These are phyloP conservation scores for Chaetophractus vellerosus DNA, from an alignment of 2,797 vertebrate species.

Conservation along the genomic window DNA sequence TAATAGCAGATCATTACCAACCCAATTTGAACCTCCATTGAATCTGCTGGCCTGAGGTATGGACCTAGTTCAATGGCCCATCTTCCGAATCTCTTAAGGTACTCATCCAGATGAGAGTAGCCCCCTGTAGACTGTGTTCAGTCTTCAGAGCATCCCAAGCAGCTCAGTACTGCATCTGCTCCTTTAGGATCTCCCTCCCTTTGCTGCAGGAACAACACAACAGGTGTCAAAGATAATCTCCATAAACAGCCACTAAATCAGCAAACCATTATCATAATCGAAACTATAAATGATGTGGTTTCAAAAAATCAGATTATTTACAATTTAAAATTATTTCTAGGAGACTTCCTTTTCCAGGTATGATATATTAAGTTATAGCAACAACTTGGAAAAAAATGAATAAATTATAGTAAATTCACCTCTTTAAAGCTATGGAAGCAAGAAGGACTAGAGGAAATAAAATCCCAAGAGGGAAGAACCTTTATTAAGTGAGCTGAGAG, in stretches of 20 bases:
- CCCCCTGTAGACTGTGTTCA: neutral
- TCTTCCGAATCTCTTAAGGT: neutral
- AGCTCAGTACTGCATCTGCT: neutral
- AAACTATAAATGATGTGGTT: neutral
- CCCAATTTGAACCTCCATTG: neutral
- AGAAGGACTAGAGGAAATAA: neutral
- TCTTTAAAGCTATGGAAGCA: neutral
- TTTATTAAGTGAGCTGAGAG: neutral
- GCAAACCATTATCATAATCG: neutral
- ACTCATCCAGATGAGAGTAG: neutral
- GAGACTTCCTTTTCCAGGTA: slow-evolving; percentile 14
- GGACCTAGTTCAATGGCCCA: neutral
- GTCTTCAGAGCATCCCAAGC: neutral
- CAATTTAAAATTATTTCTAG: slow-evolving; percentile 17
- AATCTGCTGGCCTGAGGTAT: neutral
- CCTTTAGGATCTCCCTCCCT: neutral
- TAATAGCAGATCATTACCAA: neutral
- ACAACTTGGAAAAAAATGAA: slow-evolving; percentile 20
- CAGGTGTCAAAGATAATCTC: neutral
- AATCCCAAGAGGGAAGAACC: neutral
- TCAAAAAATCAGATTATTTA: neutral
- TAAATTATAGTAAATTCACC: neutral
- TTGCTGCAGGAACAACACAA: neutral
- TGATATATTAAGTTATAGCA: neutral
- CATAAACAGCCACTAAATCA: neutral